Evolutionary conservation across 2,113 vertebrate genomes (phyloP).

Genomic region (Hipposideros armiger): DNA sequence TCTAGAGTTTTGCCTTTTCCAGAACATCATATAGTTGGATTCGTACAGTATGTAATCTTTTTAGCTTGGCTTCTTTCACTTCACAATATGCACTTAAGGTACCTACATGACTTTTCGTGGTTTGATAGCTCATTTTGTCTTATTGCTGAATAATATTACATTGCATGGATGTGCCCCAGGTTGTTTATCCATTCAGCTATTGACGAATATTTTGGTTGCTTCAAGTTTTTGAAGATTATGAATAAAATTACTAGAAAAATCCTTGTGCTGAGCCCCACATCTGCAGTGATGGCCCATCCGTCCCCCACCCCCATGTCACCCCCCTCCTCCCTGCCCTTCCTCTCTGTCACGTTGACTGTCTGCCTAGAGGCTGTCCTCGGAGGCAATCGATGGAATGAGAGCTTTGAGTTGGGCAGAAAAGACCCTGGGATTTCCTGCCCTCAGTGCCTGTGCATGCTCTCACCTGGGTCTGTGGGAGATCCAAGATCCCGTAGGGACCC

Average conservation of each 20-base stretch:
- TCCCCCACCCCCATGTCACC: too few species aligned
- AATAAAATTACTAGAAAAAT: neutral
- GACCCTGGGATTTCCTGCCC: accelerated
- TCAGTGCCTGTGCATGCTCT: neutral
- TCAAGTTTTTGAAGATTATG: neutral
- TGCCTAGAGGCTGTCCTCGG: neutral
- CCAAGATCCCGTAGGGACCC: neutral
- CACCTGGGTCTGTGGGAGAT: too few species aligned
- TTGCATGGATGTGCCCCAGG: neutral
- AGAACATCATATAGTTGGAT: neutral
- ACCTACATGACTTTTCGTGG: neutral
- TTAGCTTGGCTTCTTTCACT: neutral
- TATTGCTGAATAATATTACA: neutral
- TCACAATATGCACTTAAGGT: neutral
- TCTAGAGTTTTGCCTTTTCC: neutral
- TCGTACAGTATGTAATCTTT: neutral
- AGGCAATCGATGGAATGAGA: too few species aligned
- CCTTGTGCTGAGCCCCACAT: neutral
- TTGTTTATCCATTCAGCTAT: neutral
- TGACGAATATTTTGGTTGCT: neutral
- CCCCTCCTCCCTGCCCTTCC: too few species aligned
- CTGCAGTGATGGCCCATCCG: too few species aligned
- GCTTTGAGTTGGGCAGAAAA: too few species aligned
- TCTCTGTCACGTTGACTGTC: too few species aligned
- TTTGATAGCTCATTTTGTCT: neutral